Base-by-base conservation (phyloP, 2,888 invertebrate genomes). In the Xestia c-nigrum region DNA sequence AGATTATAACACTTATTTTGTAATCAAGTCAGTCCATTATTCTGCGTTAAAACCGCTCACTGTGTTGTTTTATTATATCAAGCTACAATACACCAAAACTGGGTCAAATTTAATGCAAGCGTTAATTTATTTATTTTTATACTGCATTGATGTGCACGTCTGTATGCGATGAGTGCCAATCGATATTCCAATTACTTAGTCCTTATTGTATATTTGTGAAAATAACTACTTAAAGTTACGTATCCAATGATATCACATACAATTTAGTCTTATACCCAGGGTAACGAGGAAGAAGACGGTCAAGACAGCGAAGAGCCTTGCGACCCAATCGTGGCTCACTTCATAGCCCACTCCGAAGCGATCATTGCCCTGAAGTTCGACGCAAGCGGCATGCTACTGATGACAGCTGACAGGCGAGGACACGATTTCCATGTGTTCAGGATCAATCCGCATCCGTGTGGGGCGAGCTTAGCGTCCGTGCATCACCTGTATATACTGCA, bases 371-470 rank as follows among this genome's bases (percentile, higher is more conserved):
- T 99, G 97, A 97, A 98, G 90, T 99, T 99, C 94, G 99, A 99
- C 94, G 98, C 98, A 66, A 99, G 98, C 74, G 99, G 99, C 66
- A 98, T 98, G 96, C 94, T 99, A 78, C 96, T 99, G 64, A 97
- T 99, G 86, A 99, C 99, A 0, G 99, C 99, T 0, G 99, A 99
- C 94, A 98, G 98, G 87, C 97, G 98, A 43, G 99, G 99, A 0
- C 99, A 99, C 91, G 99, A 99, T 93, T 99, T 99, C 96, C 98
- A 99, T 94, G 97, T 99, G 88, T 99, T 99, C 95, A 97, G 99
- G 78, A 97, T 99, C 87, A 98, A 99, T 91, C 98, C 99, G 0
- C 99, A 99, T 97, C 98, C 99, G 0, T 98, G 98, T 70, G 98
- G 99, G 0, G 98, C 99, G 16, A 97, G 98, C 40, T 95, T 99